Conservation (phyloP, 2,113 vertebrate genomes). For the Rhinolophus sinicus region DNA sequence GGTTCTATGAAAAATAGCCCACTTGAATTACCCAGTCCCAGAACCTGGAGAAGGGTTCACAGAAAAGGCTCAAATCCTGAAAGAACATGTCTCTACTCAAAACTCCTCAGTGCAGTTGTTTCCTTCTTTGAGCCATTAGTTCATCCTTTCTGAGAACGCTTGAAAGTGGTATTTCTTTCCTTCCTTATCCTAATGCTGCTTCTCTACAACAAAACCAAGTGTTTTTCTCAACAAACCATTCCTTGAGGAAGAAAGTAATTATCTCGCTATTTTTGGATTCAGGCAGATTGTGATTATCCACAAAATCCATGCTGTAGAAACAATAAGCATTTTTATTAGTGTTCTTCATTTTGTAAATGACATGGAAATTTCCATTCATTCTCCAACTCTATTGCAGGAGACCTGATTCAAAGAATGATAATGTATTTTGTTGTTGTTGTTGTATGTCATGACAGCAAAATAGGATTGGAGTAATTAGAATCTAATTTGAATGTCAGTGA, state of each 20-base stretch:
- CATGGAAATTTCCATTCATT: constrained; percentile 45
- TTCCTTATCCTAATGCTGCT: background rate
- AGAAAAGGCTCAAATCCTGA: background rate
- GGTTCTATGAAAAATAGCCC: background rate
- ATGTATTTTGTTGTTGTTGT: background rate
- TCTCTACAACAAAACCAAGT: background rate
- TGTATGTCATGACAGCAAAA: constrained; percentile 24
- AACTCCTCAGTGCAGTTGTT: background rate
- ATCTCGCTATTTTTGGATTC: constrained; percentile 39
- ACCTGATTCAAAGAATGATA: background rate
- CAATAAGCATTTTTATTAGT: constrained; percentile 1
- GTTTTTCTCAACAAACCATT: constrained; percentile 46
- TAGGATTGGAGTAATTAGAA: constrained; percentile 1
- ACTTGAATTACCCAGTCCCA: background rate
- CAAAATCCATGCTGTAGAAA: constrained; percentile 40
- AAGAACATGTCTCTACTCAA: background rate
- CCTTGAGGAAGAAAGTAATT: constrained; percentile 46
- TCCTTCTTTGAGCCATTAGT: background rate
- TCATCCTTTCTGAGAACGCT: background rate
- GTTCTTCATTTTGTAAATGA: constrained; percentile 35
- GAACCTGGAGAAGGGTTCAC: background rate
- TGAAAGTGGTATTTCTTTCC: background rate
- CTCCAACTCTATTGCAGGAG: background rate
- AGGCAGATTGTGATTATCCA: constrained; percentile 1
- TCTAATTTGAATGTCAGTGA: background rate